These are phyloP conservation scores for Muscicapa adusta DNA, from an alignment of 2,113 vertebrate species.

Conservation along the genomic window DNA sequence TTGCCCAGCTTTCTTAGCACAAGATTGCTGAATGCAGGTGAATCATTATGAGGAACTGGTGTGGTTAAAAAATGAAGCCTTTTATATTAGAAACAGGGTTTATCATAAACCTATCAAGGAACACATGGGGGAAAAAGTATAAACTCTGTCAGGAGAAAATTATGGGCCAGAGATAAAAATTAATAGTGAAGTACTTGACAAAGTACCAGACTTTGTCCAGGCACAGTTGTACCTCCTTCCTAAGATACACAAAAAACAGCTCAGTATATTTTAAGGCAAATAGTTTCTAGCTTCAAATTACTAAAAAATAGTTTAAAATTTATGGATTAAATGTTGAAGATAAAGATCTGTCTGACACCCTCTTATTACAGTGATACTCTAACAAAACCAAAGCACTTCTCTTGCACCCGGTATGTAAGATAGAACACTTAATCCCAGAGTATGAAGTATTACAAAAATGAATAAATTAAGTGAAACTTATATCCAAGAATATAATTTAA, in stretches of 20 bases:
- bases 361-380: not conserved
- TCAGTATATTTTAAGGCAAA: not conserved
- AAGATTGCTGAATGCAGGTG: not conserved
- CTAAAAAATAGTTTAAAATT: conserved; percentile 26
- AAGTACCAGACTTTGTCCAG: conserved; percentile 17
- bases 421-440: not conserved
- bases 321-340: not conserved
- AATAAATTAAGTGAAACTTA: not conserved
- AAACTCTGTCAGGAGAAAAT: conserved; percentile 10
- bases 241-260: conserved; percentile 29
- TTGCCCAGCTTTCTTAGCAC: not conserved
- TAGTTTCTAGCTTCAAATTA: conserved; percentile 35
- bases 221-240: conserved; percentile 10
- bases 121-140: not conserved
- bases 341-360: not conserved
- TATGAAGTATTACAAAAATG: not conserved
- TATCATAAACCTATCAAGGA: conserved; percentile 15
- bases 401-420: not conserved
- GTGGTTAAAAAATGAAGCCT: not conserved
- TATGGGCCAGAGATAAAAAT: conserved; percentile 31
- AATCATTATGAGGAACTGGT: not conserved
- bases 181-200: conserved; percentile 1
- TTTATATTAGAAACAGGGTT: not conserved
- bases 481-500: not conserved
- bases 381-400: not conserved